Percentiles rank a stretch among this genome's conserved stretches.
Conservation (phyloP, 1,140 invertebrate genomes). For the Lineus longissimus region DNA sequence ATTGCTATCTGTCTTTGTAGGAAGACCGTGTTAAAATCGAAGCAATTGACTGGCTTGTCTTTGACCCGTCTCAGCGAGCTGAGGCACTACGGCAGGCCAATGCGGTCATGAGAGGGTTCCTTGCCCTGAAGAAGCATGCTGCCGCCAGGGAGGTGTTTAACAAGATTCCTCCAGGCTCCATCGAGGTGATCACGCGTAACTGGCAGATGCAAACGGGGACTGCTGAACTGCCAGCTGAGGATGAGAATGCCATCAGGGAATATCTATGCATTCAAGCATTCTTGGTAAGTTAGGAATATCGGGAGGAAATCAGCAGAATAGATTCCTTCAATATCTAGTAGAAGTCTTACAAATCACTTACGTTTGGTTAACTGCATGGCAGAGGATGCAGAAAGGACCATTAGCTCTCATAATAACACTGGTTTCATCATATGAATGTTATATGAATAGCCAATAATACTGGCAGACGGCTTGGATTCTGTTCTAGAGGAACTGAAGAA, state of each 20-base stretch:
- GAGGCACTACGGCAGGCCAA: conserved; percentile 83
- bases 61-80: conserved; percentile 71
- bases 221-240: conserved; percentile 44
- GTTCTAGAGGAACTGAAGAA: too few relatives aligned
- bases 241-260: conserved; percentile 55
- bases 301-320: too few relatives aligned
- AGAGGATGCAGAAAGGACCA: too few relatives aligned
- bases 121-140: conserved; percentile 56
- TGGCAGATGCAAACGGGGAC: conserved; percentile 52
- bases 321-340: too few relatives aligned
- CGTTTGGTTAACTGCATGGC: too few relatives aligned
- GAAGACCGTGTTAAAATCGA: conserved; percentile 73
- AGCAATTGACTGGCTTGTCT: conserved; percentile 82
- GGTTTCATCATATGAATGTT: too few relatives aligned
- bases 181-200: conserved; percentile 60
- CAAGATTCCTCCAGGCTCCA: conserved; percentile 63
- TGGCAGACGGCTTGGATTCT: too few relatives aligned
- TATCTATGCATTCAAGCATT: conserved; percentile 57
- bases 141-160: conserved; percentile 67
- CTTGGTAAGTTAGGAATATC: conserved; percentile 53
- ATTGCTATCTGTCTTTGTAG: conserved; percentile 32
- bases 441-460: too few relatives aligned
- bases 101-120: conserved; percentile 78
- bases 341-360: too few relatives aligned
- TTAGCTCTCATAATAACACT: too few relatives aligned